These are phyloP conservation scores for Hydrozoanthus gracilis DNA, from an alignment of 92 coral and sea anemone genomes.

Conservation along the genomic window DNA sequence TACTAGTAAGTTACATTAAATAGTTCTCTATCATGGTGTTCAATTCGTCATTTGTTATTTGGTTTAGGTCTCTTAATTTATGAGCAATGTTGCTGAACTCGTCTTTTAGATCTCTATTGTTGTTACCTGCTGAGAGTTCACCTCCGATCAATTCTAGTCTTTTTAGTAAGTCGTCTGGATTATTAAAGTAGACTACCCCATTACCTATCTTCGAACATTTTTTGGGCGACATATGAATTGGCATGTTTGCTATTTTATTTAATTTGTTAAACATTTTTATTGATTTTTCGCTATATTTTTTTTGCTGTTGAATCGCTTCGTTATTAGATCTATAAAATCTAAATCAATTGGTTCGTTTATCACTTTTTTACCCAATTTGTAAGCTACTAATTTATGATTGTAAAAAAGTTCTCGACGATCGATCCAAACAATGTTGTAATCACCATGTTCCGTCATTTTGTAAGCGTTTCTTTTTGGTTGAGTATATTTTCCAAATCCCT, in stretches of 20 bases:
- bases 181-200: neutral
- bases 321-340: no score
- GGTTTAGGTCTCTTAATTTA: neutral
- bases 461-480: slow-evolving; percentile 8
- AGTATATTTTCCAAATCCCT: neutral
- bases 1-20: no score
- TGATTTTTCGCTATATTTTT: neutral
- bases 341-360: no score
- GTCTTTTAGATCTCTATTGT: neutral
- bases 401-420: neutral
- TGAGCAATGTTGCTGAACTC: neutral
- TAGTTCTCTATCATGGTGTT: neutral
- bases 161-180: neutral
- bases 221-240: neutral
- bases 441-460: neutral
- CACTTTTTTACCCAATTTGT: no score
- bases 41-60: neutral
- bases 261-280: neutral
- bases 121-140: neutral
- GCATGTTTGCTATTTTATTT: neutral
- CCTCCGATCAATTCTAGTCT: neutral
- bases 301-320: neutral
- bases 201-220: neutral
- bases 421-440: neutral
- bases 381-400: neutral